These are phyloP conservation scores for Terrapene triunguis DNA, from an alignment of 2,113 vertebrate genomes.

Conservation along the genomic window DNA sequence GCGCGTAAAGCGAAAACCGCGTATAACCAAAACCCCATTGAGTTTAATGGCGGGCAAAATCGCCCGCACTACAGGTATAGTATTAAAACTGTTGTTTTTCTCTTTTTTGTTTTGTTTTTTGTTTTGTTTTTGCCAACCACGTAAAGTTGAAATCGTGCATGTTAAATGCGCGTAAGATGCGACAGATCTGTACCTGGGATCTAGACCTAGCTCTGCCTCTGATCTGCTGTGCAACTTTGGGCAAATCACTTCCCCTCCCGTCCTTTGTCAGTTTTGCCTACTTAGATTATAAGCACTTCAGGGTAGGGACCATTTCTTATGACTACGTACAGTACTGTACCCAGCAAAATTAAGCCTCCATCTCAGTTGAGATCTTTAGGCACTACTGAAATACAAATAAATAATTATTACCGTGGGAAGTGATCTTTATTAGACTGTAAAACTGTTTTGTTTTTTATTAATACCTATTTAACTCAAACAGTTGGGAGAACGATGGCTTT, in stretches of 20 bases:
- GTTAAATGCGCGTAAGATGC: too few relatives aligned
- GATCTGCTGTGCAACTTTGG: background rate
- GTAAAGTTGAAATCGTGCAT: too few relatives aligned
- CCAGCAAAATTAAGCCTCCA: slow-evolving; percentile 9
- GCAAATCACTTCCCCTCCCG: slow-evolving; percentile 27
- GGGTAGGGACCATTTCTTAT: background rate
- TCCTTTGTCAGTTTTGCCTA: slow-evolving; percentile 55
- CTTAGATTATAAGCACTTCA: slow-evolving; percentile 50
- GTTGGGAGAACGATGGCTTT: background rate
- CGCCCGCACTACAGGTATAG: too few relatives aligned
- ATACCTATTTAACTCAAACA: slow-evolving; percentile 28
- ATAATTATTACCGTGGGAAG: slow-evolving; percentile 54
- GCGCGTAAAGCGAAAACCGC: too few relatives aligned
- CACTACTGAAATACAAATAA: background rate
- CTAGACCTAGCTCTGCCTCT: background rate
- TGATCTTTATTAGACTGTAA: background rate
- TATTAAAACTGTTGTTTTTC: too few relatives aligned
- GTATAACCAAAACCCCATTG: too few relatives aligned
- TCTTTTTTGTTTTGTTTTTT: too few relatives aligned
- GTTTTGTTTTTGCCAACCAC: too few relatives aligned
- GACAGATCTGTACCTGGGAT: background rate
- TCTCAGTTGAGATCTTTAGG: slow-evolving; percentile 42
- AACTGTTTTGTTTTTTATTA: slow-evolving; percentile 51
- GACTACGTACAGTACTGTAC: slow-evolving; percentile 39
- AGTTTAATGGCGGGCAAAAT: too few relatives aligned